Evolutionary conservation across 2,888 invertebrate genomes (phyloP), one percentile per base, ranked within the genome.

Genomic region (Mimachlamys varia): DNA sequence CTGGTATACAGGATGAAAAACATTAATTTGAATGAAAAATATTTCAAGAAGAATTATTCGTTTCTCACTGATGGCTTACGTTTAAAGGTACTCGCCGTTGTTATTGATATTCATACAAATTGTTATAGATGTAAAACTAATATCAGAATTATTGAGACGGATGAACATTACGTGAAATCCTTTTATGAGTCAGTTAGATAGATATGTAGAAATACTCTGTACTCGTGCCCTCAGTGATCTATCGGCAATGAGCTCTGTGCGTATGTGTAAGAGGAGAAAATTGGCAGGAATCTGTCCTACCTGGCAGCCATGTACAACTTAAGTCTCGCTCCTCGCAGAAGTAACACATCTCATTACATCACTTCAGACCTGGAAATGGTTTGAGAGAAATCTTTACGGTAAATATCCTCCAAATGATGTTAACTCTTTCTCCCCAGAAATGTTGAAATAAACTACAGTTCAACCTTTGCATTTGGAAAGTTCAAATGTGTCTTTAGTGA

Each of bases 211-310:
- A 76, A 27, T 76, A 76, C 76, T 76, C 76, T 2, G 33, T 76
- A 15, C 76, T 12, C 13, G 33, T 76, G 76, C 10, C 33, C 76
- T 17, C 76, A 0, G 10, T 33, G 76, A 76, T 76, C 33, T 76
- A 33, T 76, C 76, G 27, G 76, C 33, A 76, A 76, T 33, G 76
- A 76, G 76, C 27, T 27, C 33, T 27, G 10, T 33, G 62, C 22
- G 12, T 76, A 76, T 33, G 12, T 76, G 76, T 76, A 33, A 76
- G 76, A 33, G 76, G 27, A 76, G 76, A 76, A 76, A 27, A 76
- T 76, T 76, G 76, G 76, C 76, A 76, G 76, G 76, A 76, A 76
- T 76, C 76, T 76, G n/a, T 76, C 27, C 27, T 76, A 76, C 33
- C 76, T 76, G 76, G 76, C 76, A 76, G 33, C 5, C 27, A n/a